Evolutionary conservation across 2,113 vertebrate species (phyloP), one percentile per base, ranked within the genome.

Genomic region (Vanacampus margaritifer): DNA sequence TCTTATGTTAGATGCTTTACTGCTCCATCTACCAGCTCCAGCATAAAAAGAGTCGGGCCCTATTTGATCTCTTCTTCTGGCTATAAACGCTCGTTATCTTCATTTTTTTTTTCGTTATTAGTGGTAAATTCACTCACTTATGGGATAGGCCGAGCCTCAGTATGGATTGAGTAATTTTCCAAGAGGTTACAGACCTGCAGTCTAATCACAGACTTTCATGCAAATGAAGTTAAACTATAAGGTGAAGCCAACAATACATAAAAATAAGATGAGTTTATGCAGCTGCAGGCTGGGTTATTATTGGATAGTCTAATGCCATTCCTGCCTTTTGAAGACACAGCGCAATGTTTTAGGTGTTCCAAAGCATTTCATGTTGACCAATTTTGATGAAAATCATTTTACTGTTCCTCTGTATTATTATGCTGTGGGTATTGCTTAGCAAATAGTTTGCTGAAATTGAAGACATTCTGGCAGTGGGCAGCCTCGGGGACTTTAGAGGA

Each of bases 161-260:
- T 24, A 14, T 62, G 59, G 11, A 11, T 62, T 62, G 37, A 62
- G 41, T 62, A 62, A 41, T 62, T 41, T 41, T 62, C 37, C 39
- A 14, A 7, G 13, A 14, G 59, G 59, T 62, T 24, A 39, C n/a
- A 24, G 11, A 43, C 59, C 59, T 24, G 39, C 37, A 62, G 11
- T 62, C 59, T 62, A 62, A 62, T 61, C 36, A 39, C 37, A 61
- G 36, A 61, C 59, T 41, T 61, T 61, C 59, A 61, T 62, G 59
- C 59, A 62, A 62, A 62, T 62, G 41, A 62, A 41, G 59, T 61
- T 61, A 21, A 39, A 61, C 36, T 61, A 41, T 61, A 39, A 61
- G 59, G 59, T 61, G 36, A 61, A 61, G 59, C 59, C 35, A 61
- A 60, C 35, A 37, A 39, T 60, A n/a, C 36, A 60, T 60, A 60